Conservation (phyloP, 2,888 invertebrate genomes). For the Corbicula japonica region DNA sequence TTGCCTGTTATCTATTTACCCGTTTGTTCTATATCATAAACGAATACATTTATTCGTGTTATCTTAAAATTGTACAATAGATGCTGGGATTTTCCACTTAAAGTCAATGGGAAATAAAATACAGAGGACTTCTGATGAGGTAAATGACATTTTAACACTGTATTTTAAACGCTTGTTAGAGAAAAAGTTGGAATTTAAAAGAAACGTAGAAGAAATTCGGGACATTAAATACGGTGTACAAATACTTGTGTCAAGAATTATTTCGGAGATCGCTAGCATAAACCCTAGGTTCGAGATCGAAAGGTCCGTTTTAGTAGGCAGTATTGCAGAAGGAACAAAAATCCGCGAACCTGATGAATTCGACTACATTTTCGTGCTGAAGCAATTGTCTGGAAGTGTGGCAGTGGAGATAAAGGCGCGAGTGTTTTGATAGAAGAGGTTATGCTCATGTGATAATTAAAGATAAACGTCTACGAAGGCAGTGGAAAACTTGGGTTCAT, state of each 20-base stretch:
- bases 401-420: neutral
- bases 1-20: too few relatives aligned
- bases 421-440: neutral
- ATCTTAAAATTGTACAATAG: too few relatives aligned
- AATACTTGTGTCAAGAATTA: neutral
- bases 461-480: neutral
- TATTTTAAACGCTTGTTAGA: neutral
- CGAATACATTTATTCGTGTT: too few relatives aligned
- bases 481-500: neutral
- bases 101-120: conserved; percentile 10
- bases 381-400: neutral
- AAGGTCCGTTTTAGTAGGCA: neutral
- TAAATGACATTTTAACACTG: neutral
- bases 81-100: too few relatives aligned
- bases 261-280: neutral
- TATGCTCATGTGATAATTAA: conserved; percentile 1
- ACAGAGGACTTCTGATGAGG: neutral
- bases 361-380: neutral
- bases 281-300: neutral
- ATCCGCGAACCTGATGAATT: conserved; percentile 8
- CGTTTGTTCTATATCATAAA: too few relatives aligned
- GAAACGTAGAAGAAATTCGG: neutral
- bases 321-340: conserved; percentile 7
- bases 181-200: neutral
- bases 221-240: neutral